phyloP scores from a whole-genome alignment of 1,140 invertebrate species.

The Aplysia californica region DNA sequence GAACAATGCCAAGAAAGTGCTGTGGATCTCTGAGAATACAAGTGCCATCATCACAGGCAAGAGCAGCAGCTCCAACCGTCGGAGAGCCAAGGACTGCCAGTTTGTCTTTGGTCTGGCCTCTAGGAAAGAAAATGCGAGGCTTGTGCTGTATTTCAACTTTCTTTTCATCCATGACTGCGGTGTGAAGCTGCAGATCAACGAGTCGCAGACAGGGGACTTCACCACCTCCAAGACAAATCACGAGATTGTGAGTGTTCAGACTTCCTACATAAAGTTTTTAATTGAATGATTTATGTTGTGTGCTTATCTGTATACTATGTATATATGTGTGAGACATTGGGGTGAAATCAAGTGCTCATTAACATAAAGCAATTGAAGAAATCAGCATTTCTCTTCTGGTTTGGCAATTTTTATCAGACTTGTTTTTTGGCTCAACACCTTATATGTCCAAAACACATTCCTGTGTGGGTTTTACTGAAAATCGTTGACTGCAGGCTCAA shows the following conservation, averaged over 20 bases:
- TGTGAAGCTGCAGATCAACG: conserved; percentile 17
- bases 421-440: no score
- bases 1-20: neutral
- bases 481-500: no score
- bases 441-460: no score
- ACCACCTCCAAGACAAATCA: neutral
- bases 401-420: no score
- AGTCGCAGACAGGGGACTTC: conserved; percentile 16
- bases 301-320: no score
- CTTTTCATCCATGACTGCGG: conserved; percentile 8
- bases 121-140: neutral
- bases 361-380: no score
- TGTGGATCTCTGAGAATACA: conserved; percentile 22
- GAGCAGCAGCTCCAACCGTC: neutral
- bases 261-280: no score
- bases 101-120: conserved; percentile 10
- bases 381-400: no score
- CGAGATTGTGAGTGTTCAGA: conserved; percentile 21
- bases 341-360: no score
- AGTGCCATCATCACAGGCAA: conserved; percentile 11
- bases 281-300: no score
- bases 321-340: no score
- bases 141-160: conserved; percentile 11
- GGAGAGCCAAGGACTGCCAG: neutral
- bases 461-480: no score